Percentiles rank a stretch among this genome's conserved stretches.
Conservation (phyloP, 1,140 invertebrate genomes). For the Medauroidea extradentata region DNA sequence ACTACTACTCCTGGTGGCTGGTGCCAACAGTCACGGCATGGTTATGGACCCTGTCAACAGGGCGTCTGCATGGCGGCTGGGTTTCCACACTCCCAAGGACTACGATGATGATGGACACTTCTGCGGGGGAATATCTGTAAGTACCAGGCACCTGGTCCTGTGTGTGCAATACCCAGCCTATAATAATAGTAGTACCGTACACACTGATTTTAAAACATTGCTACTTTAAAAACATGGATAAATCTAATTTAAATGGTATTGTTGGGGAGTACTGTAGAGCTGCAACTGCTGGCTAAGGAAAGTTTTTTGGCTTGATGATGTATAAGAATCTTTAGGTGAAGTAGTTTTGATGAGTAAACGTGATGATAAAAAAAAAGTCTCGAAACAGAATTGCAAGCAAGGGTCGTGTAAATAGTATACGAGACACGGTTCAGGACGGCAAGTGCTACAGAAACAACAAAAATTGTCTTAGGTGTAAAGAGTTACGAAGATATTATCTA, state of each 20-base stretch:
- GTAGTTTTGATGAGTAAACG: too few relatives aligned
- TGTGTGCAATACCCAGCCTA: not conserved
- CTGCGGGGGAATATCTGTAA: conserved; percentile 60
- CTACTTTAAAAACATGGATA: not conserved
- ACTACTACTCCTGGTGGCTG: not conserved
- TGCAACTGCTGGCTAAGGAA: not conserved
- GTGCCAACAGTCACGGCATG: conserved; percentile 57
- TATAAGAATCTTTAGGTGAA: not conserved
- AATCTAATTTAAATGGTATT: not conserved
- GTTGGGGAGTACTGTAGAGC: not conserved
- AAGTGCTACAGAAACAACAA: too few relatives aligned
- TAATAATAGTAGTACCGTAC: not conserved
- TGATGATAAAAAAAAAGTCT: too few relatives aligned
- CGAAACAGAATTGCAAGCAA: too few relatives aligned
- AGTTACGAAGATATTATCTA: too few relatives aligned
- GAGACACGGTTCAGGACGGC: too few relatives aligned
- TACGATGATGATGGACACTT: conserved; percentile 61
- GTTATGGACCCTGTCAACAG: conserved; percentile 62
- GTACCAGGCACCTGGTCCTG: conserved; percentile 13
- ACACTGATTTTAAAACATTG: not conserved
- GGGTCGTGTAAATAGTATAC: too few relatives aligned
- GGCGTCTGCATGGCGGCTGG: conserved; percentile 63
- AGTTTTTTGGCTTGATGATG: not conserved
- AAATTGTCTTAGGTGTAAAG: too few relatives aligned
- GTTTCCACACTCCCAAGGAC: conserved; percentile 68